Evolutionary conservation across 2,888 invertebrate species (phyloP).

Genomic region (Drosophila acutilabella): DNA sequence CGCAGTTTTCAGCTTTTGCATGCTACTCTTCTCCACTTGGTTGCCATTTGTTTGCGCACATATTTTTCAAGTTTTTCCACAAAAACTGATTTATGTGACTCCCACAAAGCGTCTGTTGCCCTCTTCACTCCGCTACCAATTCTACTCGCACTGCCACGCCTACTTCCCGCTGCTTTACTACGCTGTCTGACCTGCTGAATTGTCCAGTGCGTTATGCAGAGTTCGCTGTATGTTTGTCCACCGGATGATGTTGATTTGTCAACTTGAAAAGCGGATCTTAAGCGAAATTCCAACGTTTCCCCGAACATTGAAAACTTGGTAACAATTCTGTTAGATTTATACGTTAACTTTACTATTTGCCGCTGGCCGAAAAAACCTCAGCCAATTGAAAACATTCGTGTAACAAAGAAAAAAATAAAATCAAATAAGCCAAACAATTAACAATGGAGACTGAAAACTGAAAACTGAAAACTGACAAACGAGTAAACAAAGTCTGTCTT

Average conservation of each 20-base stretch:
- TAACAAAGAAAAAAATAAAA: slow-evolving; percentile 6
- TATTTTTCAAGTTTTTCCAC: slow-evolving; percentile 80
- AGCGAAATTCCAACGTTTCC: slow-evolving; percentile 75
- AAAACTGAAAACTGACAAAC: slow-evolving; percentile 41
- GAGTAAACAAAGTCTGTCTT: slow-evolving; percentile 12
- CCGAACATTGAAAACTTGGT: slow-evolving; percentile 48
- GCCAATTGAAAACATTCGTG: slow-evolving; percentile 12
- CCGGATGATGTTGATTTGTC: slow-evolving; percentile 81
- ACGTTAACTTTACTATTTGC: slow-evolving; percentile 38
- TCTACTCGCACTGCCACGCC: too few relatives aligned
- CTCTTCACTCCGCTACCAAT: background rate
- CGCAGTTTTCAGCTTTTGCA: slow-evolving; percentile 45
- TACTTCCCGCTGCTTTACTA: slow-evolving; percentile 3
- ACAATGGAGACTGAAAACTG: slow-evolving; percentile 42
- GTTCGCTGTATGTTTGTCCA: slow-evolving; percentile 60
- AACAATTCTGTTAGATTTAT: slow-evolving; percentile 62
- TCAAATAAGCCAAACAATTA: slow-evolving; percentile 44
- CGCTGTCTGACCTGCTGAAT: slow-evolving; percentile 9
- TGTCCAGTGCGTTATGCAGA: slow-evolving; percentile 38
- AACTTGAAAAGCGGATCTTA: slow-evolving; percentile 79
- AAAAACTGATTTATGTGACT: slow-evolving; percentile 77
- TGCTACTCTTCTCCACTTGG: slow-evolving; percentile 32
- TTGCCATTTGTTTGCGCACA: slow-evolving; percentile 78
- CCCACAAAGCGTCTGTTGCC: slow-evolving; percentile 62
- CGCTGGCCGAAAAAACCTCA: background rate